A percentile compares a stretch with the other conserved stretches of the same genome.
phyloP scores from a whole-genome alignment of 2,888 invertebrate genomes.

The Cephus rjabovi region DNA sequence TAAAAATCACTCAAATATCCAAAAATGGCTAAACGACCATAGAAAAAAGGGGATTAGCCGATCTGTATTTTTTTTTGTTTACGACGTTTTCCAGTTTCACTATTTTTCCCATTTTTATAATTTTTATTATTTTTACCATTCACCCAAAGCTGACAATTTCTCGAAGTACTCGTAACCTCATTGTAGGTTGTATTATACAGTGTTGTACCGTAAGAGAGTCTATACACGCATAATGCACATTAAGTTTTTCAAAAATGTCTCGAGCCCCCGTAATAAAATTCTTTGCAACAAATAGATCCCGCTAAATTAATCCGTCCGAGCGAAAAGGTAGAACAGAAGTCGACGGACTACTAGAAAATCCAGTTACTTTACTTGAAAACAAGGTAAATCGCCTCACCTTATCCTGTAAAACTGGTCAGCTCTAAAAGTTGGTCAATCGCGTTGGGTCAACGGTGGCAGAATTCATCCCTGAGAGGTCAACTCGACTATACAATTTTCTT shows the following conservation, averaged over 20 bases:
- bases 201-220: neutral
- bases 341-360: neutral
- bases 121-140: neutral
- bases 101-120: neutral
- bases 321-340: neutral
- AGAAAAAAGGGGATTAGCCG: neutral
- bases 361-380: neutral
- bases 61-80: neutral
- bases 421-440: conserved; percentile 4
- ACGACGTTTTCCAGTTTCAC: neutral
- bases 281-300: neutral
- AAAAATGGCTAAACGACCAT: neutral
- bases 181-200: neutral
- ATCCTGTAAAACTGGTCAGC: neutral
- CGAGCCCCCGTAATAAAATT: neutral
- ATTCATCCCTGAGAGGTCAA: neutral
- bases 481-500: conserved; percentile 6
- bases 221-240: neutral
- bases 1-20: neutral
- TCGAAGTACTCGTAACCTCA: neutral
- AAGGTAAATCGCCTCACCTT: neutral
- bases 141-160: neutral
- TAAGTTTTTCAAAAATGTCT: neutral
- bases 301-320: conserved; percentile 29
- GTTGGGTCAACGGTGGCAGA: neutral